These are phyloP conservation scores for Loxodonta africana DNA, from an alignment of 2,113 vertebrate species.

Conservation along the genomic window DNA sequence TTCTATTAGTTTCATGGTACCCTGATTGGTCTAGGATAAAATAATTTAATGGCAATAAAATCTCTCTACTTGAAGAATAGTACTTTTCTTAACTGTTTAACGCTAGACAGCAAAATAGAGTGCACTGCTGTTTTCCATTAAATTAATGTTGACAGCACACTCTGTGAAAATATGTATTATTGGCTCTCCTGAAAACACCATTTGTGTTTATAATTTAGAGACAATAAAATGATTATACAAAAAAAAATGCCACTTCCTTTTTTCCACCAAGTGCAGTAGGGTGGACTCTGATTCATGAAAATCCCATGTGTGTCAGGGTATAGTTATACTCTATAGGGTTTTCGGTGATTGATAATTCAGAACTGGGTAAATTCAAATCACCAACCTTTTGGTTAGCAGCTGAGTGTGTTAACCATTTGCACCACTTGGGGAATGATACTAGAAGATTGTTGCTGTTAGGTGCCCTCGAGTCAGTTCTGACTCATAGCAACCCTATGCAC, in stretches of 20 bases:
- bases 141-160: not conserved
- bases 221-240: not conserved
- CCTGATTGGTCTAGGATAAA: not conserved
- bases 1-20: not conserved
- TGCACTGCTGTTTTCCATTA: not conserved
- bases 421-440: not conserved
- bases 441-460: not conserved
- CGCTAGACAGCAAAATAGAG: not conserved
- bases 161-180: not conserved
- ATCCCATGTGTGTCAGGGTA: not conserved
- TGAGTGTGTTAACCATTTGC: not conserved
- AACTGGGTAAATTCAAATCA: not conserved
- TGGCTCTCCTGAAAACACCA: not conserved
- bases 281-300: not conserved
- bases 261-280: fast-evolving
- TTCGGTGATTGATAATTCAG: no score
- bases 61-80: not conserved
- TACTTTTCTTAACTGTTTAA: not conserved
- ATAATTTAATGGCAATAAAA: conserved; percentile 13
- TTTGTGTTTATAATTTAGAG: not conserved
- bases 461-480: no score
- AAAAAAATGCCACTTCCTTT: not conserved
- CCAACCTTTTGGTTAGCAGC: not conserved
- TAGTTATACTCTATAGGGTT: no score
- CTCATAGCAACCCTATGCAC: no score